Evolutionary conservation across 2,888 invertebrate species (phyloP).

Genomic region (Dexiosoma caninum): DNA sequence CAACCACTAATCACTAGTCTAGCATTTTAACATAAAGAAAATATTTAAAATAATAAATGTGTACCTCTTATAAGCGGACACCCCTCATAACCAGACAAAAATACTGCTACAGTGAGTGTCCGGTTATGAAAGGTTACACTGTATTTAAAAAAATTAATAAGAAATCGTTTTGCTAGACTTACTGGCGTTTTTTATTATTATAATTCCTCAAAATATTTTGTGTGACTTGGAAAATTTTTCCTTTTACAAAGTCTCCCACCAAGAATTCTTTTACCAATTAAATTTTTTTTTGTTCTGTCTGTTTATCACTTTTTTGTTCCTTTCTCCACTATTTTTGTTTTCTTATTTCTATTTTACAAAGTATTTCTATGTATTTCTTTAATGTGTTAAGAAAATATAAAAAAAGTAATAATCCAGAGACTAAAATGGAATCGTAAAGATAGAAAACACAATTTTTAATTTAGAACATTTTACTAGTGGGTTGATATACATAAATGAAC

Average conservation of each 20-base stretch:
- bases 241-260: background rate
- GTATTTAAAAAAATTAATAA: background rate
- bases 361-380: background rate
- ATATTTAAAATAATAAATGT: too few species aligned
- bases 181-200: background rate
- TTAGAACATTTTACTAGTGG: conserved; percentile 13
- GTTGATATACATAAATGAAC: background rate
- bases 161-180: background rate
- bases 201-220: background rate
- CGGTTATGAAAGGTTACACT: too few species aligned
- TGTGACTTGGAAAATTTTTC: background rate
- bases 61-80: too few species aligned
- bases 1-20: too few species aligned
- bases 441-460: conserved; percentile 28
- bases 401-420: background rate
- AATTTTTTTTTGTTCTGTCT: background rate
- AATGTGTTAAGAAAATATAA: background rate
- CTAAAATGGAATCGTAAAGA: background rate
- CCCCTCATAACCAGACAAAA: too few species aligned
- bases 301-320: background rate
- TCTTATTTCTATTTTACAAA: background rate
- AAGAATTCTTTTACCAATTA: background rate
- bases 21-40: too few species aligned
- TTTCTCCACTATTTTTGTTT: background rate
- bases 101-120: too few species aligned